Conservation (phyloP, 2,888 invertebrate genomes). For the Meteorus cinctellus region DNA sequence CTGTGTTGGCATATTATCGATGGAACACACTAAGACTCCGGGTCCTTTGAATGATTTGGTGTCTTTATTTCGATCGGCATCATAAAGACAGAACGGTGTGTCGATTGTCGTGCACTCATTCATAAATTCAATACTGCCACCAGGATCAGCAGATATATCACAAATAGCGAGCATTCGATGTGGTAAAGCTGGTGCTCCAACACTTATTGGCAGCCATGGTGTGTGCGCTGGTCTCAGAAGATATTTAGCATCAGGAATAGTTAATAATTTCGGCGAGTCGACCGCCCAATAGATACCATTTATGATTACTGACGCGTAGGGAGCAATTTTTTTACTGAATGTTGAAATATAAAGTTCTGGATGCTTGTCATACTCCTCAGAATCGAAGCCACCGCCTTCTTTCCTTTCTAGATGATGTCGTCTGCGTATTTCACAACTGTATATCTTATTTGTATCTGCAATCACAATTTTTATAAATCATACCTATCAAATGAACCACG, state of each 20-base stretch:
- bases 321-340: slow-evolving; percentile 97
- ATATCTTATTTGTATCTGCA: slow-evolving; percentile 94
- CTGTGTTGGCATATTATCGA: slow-evolving; percentile 99
- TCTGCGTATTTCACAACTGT: slow-evolving; percentile 95
- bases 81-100: slow-evolving; percentile 99
- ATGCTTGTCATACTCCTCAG: slow-evolving; percentile 91
- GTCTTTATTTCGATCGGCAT: slow-evolving; percentile 98
- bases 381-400: slow-evolving; percentile 93
- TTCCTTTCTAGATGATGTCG: slow-evolving; percentile 94
- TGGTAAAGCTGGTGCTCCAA: slow-evolving; percentile 90
- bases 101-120: slow-evolving; percentile 99
- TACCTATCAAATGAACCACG: neutral
- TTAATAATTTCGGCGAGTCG: slow-evolving; percentile 94
- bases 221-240: slow-evolving; percentile 90
- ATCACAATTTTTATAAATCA: slow-evolving; percentile 42
- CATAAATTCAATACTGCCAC: slow-evolving; percentile 99
- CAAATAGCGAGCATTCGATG: slow-evolving; percentile 96
- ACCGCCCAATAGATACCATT: slow-evolving; percentile 99
- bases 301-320: slow-evolving; percentile 96
- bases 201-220: slow-evolving; percentile 93
- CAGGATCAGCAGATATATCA: slow-evolving; percentile 99
- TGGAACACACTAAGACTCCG: slow-evolving; percentile 98
- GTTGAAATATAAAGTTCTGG: slow-evolving; percentile 96
- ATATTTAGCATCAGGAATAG: slow-evolving; percentile 98
- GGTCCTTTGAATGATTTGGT: slow-evolving; percentile 97